A percentile compares a stretch with the other conserved stretches of the same genome.
Evolutionary conservation across 2,797 vertebrate genomes (phyloP).

Genomic region (Scyliorhinus canicula): DNA sequence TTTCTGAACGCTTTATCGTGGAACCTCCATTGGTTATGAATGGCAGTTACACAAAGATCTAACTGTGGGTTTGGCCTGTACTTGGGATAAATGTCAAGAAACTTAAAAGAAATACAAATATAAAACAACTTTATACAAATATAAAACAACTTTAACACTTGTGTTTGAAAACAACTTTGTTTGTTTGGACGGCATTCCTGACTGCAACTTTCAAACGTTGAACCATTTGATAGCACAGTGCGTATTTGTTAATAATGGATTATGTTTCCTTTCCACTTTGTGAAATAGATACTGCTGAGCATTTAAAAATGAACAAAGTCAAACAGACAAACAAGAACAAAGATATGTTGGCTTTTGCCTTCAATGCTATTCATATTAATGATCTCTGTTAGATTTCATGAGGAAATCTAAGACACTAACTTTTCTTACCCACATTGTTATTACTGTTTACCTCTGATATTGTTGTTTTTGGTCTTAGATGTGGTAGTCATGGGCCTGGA

Average conservation of each 20-base stretch:
- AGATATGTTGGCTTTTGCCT: not conserved
- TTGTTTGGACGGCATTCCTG: not conserved
- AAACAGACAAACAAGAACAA: not conserved
- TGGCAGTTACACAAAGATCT: not conserved
- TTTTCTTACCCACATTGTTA: not conserved
- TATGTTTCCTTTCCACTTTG: not conserved
- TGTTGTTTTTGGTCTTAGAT: no score
- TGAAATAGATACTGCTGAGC: not conserved
- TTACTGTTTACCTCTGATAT: not conserved
- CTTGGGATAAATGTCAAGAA: not conserved
- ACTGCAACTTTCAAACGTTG: not conserved
- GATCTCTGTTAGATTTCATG: not conserved
- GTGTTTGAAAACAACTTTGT: slow-evolving; percentile 8
- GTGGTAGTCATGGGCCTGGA: no score
- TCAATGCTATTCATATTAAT: not conserved
- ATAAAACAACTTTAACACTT: not conserved
- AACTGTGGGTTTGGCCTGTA: not conserved
- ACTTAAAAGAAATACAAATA: not conserved
- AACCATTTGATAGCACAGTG: not conserved
- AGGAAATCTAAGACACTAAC: not conserved
- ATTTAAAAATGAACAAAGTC: not conserved
- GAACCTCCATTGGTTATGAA: not conserved
- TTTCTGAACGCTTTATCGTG: not conserved
- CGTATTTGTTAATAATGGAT: not conserved
- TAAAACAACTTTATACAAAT: not conserved